These are phyloP conservation scores for Tethya wilhelma DNA, from an alignment of 37 sponge, comb jelly and placozoan species.

Conservation along the genomic window DNA sequence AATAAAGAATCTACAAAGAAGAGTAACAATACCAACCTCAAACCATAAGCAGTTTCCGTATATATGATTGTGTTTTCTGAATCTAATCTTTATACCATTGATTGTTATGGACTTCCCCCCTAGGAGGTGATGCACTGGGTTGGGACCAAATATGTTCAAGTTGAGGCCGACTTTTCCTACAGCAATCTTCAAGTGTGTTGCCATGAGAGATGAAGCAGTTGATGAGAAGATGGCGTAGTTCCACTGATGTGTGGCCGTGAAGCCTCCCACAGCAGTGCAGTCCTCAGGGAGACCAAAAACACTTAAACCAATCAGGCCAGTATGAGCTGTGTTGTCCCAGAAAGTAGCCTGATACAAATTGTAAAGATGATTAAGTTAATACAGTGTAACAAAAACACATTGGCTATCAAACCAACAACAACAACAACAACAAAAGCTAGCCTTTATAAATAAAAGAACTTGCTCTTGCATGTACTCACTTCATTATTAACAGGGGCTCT, in stretches of 20 bases:
- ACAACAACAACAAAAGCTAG: not conserved
- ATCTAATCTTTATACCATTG: slow-evolving; percentile 17
- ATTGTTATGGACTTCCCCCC: slow-evolving; percentile 70
- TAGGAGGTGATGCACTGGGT: slow-evolving; percentile 80
- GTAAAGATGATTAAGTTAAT: not conserved
- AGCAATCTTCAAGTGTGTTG: slow-evolving; percentile 60
- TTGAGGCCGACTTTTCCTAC: slow-evolving; percentile 79
- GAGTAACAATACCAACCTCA: not conserved
- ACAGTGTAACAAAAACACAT: not conserved
- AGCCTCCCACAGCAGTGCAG: slow-evolving; percentile 75
- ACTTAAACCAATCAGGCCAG: slow-evolving; percentile 62
- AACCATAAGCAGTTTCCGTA: not conserved
- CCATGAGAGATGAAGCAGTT: slow-evolving; percentile 61
- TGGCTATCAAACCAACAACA: not conserved
- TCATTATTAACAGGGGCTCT: slow-evolving; percentile 5
- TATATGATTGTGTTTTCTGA: not conserved
- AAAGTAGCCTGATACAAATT: slow-evolving; percentile 57
- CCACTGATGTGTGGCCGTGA: slow-evolving; percentile 76
- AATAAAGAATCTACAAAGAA: slow-evolving; percentile 49
- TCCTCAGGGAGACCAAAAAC: slow-evolving; percentile 58
- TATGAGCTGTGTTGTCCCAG: slow-evolving; percentile 85
- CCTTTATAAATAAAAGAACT: not conserved
- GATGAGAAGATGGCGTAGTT: slow-evolving; percentile 86
- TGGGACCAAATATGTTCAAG: slow-evolving; percentile 86
- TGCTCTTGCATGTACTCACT: slow-evolving; percentile 1